A percentile compares a stretch with the other conserved stretches of the same genome.
These are phyloP conservation scores for Siphlonurus alternatus DNA, from an alignment of 2,888 invertebrate genomes.

Conservation along the genomic window DNA sequence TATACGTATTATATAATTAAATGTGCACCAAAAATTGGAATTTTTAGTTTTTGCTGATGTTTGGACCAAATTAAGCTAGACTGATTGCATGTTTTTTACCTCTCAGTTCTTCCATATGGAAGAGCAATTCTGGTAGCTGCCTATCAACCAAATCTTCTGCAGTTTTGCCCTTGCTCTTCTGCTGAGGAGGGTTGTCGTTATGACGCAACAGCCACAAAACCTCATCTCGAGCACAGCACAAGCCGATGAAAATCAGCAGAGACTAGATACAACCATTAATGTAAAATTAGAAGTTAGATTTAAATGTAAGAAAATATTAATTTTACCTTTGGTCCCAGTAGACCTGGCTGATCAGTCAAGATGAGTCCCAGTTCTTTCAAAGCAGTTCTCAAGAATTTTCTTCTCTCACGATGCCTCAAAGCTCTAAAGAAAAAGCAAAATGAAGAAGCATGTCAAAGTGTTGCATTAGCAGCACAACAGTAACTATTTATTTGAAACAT, in stretches of 20 bases:
- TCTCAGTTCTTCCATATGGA: slow-evolving; percentile 95
- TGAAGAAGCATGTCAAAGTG: too few relatives aligned
- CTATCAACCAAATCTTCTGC: slow-evolving; percentile 90
- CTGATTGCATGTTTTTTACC: too few relatives aligned
- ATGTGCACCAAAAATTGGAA: too few relatives aligned
- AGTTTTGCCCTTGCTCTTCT: slow-evolving; percentile 69
- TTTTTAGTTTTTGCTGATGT: too few relatives aligned
- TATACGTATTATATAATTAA: neutral
- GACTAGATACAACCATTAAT: slow-evolving; percentile 31
- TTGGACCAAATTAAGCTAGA: too few relatives aligned
- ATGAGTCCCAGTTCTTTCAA: slow-evolving; percentile 88
- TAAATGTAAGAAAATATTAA: neutral
- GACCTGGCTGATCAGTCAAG: slow-evolving; percentile 93
- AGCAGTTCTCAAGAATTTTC: slow-evolving; percentile 90
- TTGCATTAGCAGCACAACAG: neutral
- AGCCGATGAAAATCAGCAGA: slow-evolving; percentile 86
- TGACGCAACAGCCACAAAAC: slow-evolving; percentile 93
- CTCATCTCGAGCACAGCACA: slow-evolving; percentile 93
- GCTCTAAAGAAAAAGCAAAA: slow-evolving; percentile 34
- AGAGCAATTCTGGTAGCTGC: slow-evolving; percentile 89
- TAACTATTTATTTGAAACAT: neutral
- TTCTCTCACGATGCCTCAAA: slow-evolving; percentile 79
- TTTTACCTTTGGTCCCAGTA: slow-evolving; percentile 77
- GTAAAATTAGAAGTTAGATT: too few relatives aligned
- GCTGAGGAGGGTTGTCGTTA: slow-evolving; percentile 82